A percentile compares a stretch with the other conserved stretches of the same genome.
phyloP scores from a whole-genome alignment of 2,888 invertebrate species.

The Latheticus oryzae region DNA sequence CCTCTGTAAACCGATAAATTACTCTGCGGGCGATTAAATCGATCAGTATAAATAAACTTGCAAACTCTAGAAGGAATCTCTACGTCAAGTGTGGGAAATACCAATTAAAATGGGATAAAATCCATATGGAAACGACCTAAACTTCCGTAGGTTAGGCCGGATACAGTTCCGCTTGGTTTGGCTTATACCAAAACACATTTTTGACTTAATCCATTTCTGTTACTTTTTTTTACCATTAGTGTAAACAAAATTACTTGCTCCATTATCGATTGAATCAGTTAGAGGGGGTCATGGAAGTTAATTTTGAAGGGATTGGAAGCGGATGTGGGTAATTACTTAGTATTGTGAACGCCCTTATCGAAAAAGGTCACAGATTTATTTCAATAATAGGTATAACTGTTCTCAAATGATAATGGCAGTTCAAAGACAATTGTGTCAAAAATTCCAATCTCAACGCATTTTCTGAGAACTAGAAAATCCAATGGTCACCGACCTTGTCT shows the following conservation, averaged over 20 bases:
- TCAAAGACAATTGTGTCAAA: not conserved
- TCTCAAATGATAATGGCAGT: too few species aligned
- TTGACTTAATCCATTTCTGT: constrained; percentile 8
- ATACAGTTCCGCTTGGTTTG: constrained; percentile 23
- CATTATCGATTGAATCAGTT: constrained; percentile 21
- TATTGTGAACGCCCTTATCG: constrained; percentile 26
- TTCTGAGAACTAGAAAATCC: constrained; percentile 4
- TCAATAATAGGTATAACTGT: too few species aligned
- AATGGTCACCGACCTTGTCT: constrained; percentile 23
- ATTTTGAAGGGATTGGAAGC: constrained; percentile 33
- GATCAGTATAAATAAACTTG: constrained; percentile 7
- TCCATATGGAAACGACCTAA: constrained; percentile 22
- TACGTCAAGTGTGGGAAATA: constrained; percentile 12
- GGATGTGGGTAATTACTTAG: constrained; percentile 34
- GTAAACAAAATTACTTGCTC: constrained; percentile 15
- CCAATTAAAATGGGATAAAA: constrained; percentile 20
- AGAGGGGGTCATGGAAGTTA: constrained; percentile 30
- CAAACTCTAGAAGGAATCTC: not conserved
- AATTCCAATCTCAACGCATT: not conserved
- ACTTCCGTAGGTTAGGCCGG: constrained; percentile 35
- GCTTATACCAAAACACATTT: constrained; percentile 14
- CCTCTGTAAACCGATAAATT: constrained; percentile 3
- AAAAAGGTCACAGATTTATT: constrained; percentile 32
- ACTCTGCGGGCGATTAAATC: constrained; percentile 6
- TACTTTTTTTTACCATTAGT: constrained; percentile 12